Conservation (phyloP, 1,140 invertebrate genomes). For the Frieseomelitta varia region DNA sequence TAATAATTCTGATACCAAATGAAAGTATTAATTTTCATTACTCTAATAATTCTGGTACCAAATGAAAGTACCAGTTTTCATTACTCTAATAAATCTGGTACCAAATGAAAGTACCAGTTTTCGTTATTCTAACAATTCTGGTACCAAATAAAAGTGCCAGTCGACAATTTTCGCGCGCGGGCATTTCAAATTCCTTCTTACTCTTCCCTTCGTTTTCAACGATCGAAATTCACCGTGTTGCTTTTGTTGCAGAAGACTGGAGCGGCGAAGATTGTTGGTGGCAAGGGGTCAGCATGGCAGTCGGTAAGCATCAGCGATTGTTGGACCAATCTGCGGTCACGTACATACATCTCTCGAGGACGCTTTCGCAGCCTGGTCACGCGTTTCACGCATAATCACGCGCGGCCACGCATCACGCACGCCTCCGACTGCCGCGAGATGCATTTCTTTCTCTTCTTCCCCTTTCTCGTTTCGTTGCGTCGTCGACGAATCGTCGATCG, state of each 20-base stretch:
- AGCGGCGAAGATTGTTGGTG: conserved; percentile 11
- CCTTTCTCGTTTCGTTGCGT: neutral
- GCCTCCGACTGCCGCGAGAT: conserved; percentile 48
- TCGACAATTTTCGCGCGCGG: neutral
- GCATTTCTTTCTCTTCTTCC: neutral
- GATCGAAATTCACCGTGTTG: neutral
- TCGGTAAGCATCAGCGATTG: conserved; percentile 73
- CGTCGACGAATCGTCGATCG: neutral
- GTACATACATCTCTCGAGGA: conserved; percentile 53
- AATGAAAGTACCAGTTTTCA: too few relatives aligned
- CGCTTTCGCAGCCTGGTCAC: conserved; percentile 66
- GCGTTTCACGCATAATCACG: conserved; percentile 72
- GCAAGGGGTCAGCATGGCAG: conserved; percentile 71
- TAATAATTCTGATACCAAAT: too few relatives aligned
- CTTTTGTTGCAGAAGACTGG: conserved; percentile 14
- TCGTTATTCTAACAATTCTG: too few relatives aligned
- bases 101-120: too few relatives aligned
- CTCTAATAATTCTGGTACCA: too few relatives aligned
- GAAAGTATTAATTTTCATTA: too few relatives aligned
- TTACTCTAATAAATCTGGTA: too few relatives aligned
- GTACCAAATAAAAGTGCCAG: too few relatives aligned
- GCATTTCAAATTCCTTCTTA: neutral
- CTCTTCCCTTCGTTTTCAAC: neutral
- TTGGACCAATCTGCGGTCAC: conserved; percentile 61
- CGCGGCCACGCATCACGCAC: conserved; percentile 24